Conservation (phyloP, 2,888 invertebrate species). For the Lochmaea crataegi region DNA sequence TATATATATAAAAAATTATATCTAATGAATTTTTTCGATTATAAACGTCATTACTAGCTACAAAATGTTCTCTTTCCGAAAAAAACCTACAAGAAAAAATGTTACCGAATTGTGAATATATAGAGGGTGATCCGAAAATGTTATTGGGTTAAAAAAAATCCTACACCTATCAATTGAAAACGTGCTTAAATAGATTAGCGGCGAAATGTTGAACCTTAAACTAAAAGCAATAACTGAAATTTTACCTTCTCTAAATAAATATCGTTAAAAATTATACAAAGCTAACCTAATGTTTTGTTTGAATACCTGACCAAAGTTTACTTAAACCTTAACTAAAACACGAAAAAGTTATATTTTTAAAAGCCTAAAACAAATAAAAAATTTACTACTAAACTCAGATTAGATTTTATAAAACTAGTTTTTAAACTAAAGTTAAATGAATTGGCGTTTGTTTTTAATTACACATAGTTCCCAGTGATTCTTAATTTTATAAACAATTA, state of each 20-base stretch:
- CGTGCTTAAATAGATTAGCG: constrained; percentile 1
- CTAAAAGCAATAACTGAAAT: neutral
- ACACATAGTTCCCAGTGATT: too few species aligned
- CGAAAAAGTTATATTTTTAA: neutral
- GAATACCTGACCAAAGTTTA: neutral
- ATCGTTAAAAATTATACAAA: neutral
- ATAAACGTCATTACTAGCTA: too few species aligned
- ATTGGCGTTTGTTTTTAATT: too few species aligned
- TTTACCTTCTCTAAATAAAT: neutral
- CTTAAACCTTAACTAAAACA: too few species aligned
- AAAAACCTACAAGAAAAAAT: too few species aligned
- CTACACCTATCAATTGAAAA: too few species aligned
- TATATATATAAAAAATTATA: too few species aligned
- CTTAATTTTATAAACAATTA: too few species aligned
- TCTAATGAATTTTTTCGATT: neutral
- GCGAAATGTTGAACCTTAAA: neutral
- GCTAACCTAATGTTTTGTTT: neutral
- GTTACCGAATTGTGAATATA: neutral
- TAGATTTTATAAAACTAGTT: neutral
- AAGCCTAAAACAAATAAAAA: neutral
- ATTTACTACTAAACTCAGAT: neutral
- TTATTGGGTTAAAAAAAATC: too few species aligned
- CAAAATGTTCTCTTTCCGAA: too few species aligned
- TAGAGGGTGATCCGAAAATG: neutral
- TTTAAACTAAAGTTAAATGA: too few species aligned